Base-by-base conservation (phyloP, 2,888 invertebrate genomes). In the Arge pagana region DNA sequence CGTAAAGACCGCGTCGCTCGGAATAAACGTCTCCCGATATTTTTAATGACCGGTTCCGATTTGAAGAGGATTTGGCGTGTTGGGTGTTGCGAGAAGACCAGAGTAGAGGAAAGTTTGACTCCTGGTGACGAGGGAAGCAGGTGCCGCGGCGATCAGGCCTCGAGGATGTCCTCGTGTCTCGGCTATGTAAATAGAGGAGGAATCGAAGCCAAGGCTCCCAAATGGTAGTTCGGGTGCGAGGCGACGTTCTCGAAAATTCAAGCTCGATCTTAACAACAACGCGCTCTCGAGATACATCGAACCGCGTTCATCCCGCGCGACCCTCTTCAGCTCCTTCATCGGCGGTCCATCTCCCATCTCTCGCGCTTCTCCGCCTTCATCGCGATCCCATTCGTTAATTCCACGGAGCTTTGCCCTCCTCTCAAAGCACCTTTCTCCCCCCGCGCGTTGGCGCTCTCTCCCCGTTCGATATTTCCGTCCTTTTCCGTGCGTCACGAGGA, bases 381-480 rank as follows among this genome's bases (percentile, higher is more conserved):
- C n/a, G n/a, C n/a, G n/a, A n/a, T n/a, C n/a, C 53, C 52, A 55
- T 58, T 49, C 52, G 64, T 59, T 67, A 63, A 68, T 68, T n/a
- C 67, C 67, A 60, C 60, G 63, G 66, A 62, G 61, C 62, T 68
- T 58, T n/a, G 30, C 19, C 30, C 19, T 42, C 30, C n/a, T 19
- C 13, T 11, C 11, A 19, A 1, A 15, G 11, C 13, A 15, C 39
- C 13, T 36, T 19, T 4, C n/a, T 26, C n/a, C 57, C 57, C 52
- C 50, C 53, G 39, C 23, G 39, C 41, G 24, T 48, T 45, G 53
- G 48, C 57, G 56, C 61, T 55, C 57, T 57, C 60, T 54, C 55
- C 52, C 54, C 59, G 58, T 62, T 68, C 64, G 62, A 62, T 66
- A 70, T 69, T 65, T 70, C 62, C 56, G 61, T 68, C 61, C 56